phyloP scores from a whole-genome alignment of 92 coral and sea anemone genomes.

The Chrysogorgia sp. region DNA sequence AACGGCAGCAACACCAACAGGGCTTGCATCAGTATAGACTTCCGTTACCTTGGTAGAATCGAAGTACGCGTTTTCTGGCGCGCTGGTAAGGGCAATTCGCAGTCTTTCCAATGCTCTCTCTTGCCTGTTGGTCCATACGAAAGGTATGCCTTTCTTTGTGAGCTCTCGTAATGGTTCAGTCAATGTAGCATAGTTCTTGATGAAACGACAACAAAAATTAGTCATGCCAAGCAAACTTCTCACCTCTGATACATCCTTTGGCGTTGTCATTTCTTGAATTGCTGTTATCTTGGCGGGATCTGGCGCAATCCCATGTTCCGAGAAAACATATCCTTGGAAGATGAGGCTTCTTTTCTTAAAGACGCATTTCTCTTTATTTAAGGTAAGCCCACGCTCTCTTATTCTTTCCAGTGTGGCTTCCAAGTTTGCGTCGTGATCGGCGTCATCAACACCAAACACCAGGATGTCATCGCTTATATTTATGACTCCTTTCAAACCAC shows the following conservation, averaged over 20 bases:
- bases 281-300: conserved; percentile 47
- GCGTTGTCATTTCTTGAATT: conserved; percentile 43
- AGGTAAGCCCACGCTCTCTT: conserved; percentile 61
- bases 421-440: conserved; percentile 49
- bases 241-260: conserved; percentile 52
- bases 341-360: conserved; percentile 40
- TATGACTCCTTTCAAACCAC: no score
- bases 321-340: conserved; percentile 46
- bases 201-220: conserved; percentile 52
- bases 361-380: conserved; percentile 50
- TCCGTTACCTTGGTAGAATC: no score
- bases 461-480: no score
- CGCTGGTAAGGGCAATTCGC: no score
- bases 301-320: conserved; percentile 44
- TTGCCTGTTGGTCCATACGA: no score
- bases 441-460: conserved; percentile 43
- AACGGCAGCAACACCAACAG: no score
- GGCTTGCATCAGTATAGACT: no score
- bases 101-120: no score
- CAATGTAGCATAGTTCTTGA: conserved; percentile 51
- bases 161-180: conserved; percentile 14
- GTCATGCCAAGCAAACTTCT: conserved; percentile 69
- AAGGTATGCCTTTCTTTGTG: no score
- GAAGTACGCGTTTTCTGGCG: no score
- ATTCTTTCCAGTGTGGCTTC: conserved; percentile 46